Evolutionary conservation across 1,140 invertebrate genomes (phyloP).

Genomic region (Dryas iulia): DNA sequence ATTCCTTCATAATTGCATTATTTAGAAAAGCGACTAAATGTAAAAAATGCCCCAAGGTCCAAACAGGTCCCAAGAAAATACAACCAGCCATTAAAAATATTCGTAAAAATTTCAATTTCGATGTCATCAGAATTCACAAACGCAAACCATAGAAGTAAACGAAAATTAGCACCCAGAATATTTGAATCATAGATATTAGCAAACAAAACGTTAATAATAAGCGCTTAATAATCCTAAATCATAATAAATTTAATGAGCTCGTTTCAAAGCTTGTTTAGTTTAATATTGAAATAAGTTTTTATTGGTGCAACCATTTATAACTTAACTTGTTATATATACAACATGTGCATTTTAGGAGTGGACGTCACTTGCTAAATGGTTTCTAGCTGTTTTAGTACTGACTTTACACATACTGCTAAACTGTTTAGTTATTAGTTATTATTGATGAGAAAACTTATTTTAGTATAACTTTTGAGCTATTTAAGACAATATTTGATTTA

Average conservation of each 20-base stretch:
- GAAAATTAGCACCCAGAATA: neutral
- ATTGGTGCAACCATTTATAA: slow-evolving; percentile 20
- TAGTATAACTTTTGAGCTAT: no score
- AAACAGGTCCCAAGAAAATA: neutral
- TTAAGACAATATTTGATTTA: no score
- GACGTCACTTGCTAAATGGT: neutral
- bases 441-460: no score
- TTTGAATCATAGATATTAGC: neutral
- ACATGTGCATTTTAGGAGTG: slow-evolving; percentile 5
- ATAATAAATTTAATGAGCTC: slow-evolving; percentile 1
- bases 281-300: slow-evolving; percentile 36
- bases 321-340: slow-evolving; percentile 20
- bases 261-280: slow-evolving; percentile 5
- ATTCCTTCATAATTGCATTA: no score
- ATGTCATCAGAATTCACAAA: neutral
- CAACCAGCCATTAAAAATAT: neutral
- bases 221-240: neutral
- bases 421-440: no score
- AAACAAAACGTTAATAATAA: neutral
- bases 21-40: no score
- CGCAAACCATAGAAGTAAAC: neutral
- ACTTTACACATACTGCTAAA: neutral
- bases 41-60: no score
- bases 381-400: neutral
- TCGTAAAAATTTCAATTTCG: neutral